Base-by-base conservation (phyloP, 2,888 invertebrate genomes). In the Monoplex corrugatus region DNA sequence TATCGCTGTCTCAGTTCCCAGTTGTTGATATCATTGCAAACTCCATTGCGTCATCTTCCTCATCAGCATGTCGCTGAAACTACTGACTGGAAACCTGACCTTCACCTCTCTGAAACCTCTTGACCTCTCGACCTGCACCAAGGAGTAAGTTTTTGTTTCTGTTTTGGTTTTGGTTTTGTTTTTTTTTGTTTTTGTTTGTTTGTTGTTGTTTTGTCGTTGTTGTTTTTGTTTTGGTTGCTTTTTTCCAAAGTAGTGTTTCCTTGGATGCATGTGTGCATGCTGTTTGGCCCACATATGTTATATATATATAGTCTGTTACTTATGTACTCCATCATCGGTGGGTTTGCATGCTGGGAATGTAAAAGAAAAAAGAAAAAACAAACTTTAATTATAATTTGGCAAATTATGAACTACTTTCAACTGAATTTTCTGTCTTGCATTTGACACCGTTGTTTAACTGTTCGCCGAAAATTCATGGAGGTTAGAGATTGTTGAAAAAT, bases 31-130 rank as follows among this genome's bases (percentile, higher is more conserved):
- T n/a, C n/a, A n/a, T n/a, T n/a, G n/a, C n/a, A n/a, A n/a, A n/a
- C n/a, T n/a, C n/a, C n/a, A n/a, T n/a, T n/a, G n/a, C 2, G n/a
- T 28, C 8, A 40, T 63, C 0, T 10, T 40, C 86, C 35, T 40
- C 89, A 85, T 57, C 85, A 91, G 50, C 83, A 92, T 91, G 91
- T 89, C 92, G 87, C 87, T 90, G 72, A 92, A 93, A 84, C 92
- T 94, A 10, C 91, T 95, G 44, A 95, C 95, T 28, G 95, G 95
- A 40, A 89, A 93, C 13, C 87, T 94, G 90, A 94, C 94, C 38
- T 95, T 95, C 90, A 91, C 90, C 23, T 94, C 95, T 0, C 87
- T 94, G 63, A 92, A 90, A 63, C 94, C 94, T n/a, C 93, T 93
- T 28, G 94, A 95, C 89, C 91, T 95, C 50, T 91, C 92, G 32